These are phyloP conservation scores for Epinotia nisella DNA, from an alignment of 2,888 invertebrate species.

Conservation along the genomic window DNA sequence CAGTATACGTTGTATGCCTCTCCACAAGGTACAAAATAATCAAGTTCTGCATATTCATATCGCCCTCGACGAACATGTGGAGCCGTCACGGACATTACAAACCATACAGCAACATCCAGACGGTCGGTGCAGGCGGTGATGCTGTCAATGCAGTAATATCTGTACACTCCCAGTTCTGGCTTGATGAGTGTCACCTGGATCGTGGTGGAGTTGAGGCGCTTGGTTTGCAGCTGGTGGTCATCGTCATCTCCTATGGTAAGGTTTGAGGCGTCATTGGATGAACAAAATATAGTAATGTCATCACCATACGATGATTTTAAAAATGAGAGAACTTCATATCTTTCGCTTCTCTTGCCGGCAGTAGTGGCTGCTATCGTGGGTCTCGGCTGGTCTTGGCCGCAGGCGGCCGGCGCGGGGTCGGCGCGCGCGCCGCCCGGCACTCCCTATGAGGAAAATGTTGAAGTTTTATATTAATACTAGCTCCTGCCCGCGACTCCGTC, in stretches of 20 bases:
- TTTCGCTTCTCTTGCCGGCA: no score
- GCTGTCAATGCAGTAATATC: neutral
- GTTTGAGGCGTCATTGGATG: neutral
- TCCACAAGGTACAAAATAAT: neutral
- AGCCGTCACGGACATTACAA: neutral
- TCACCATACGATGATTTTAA: neutral
- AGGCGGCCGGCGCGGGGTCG: no score
- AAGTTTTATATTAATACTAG: no score
- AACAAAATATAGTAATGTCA: neutral
- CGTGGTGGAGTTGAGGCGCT: neutral
- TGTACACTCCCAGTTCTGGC: neutral
- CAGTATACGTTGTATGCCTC: neutral
- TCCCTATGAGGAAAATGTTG: no score
- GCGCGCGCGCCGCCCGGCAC: no score
- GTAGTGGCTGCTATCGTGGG: no score
- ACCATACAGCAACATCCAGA: neutral
- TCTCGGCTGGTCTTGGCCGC: no score
- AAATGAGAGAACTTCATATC: no score
- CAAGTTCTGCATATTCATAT: neutral
- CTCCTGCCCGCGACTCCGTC: no score
- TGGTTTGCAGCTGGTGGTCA: neutral
- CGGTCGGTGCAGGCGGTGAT: neutral
- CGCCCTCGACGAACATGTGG: neutral
- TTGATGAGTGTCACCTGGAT: neutral
- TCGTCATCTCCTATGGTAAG: neutral